These are phyloP conservation scores for Drosophila ohnishii DNA, from an alignment of 1,140 invertebrate species.

Conservation along the genomic window DNA sequence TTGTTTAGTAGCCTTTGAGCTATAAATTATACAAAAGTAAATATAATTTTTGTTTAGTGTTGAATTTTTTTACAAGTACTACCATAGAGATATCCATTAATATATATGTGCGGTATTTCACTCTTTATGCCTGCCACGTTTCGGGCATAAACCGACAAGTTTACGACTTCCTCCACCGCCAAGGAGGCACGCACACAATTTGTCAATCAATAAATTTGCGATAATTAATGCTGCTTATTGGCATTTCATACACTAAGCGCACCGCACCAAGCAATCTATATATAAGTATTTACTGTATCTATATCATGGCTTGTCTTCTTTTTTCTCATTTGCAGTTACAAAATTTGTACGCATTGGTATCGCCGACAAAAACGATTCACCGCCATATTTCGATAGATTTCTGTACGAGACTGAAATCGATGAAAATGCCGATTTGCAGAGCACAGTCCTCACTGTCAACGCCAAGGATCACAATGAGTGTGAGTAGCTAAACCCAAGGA, in stretches of 20 bases:
- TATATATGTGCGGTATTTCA: not conserved
- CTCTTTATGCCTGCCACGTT: slow-evolving; percentile 73
- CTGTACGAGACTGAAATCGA: slow-evolving; percentile 88
- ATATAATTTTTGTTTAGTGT: not conserved
- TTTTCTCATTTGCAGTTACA: slow-evolving; percentile 83
- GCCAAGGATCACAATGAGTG: slow-evolving; percentile 89
- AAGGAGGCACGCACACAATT: slow-evolving; percentile 71
- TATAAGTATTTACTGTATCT: slow-evolving; percentile 30
- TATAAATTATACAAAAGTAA: not conserved
- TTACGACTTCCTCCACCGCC: slow-evolving; percentile 56
- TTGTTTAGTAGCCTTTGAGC: not conserved
- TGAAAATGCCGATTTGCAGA: slow-evolving; percentile 88
- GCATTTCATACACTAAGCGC: slow-evolving; percentile 66
- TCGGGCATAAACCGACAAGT: slow-evolving; percentile 61
- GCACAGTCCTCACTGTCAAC: slow-evolving; percentile 87
- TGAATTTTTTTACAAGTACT: not conserved
- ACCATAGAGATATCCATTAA: not conserved
- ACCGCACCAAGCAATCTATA: slow-evolving; percentile 35
- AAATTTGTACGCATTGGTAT: slow-evolving; percentile 85
- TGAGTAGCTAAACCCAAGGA: slow-evolving; percentile 65
- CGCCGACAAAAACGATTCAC: slow-evolving; percentile 88
- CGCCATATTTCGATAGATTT: slow-evolving; percentile 88
- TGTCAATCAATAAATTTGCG: slow-evolving; percentile 79
- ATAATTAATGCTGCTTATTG: slow-evolving; percentile 81
- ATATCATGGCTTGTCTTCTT: slow-evolving; percentile 40